Evolutionary conservation across 2,888 invertebrate species (phyloP).

Genomic region (Mamestra brassicae): DNA sequence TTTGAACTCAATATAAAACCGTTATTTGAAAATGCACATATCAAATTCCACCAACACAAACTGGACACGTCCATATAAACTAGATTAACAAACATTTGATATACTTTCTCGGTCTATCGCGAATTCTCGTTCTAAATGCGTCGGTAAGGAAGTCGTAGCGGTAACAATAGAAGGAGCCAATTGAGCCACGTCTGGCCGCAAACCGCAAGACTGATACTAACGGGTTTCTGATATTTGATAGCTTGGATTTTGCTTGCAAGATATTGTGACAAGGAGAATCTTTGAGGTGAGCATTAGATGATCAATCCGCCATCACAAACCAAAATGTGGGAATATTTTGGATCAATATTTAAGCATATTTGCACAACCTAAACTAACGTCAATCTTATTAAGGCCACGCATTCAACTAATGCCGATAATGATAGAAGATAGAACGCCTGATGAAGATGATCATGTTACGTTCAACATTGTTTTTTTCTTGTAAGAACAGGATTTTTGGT

Average conservation of each 20-base stretch:
- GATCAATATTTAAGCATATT: background rate
- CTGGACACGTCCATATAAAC: background rate
- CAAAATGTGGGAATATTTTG: background rate
- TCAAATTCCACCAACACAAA: conserved; percentile 1
- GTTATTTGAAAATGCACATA: background rate
- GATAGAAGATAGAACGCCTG: background rate
- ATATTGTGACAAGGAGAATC: conserved; percentile 24
- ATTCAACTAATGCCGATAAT: background rate
- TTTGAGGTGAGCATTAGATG: background rate
- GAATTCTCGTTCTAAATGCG: conserved; percentile 57
- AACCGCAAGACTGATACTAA: conserved; percentile 61
- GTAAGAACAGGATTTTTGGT: background rate
- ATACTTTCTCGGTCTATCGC: conserved; percentile 50
- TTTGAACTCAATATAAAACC: background rate
- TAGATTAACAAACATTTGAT: conserved; percentile 38
- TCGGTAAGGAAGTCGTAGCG: conserved; percentile 52
- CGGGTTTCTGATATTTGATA: conserved; percentile 61
- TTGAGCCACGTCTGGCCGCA: conserved; percentile 61
- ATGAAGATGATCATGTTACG: background rate
- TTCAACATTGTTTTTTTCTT: background rate
- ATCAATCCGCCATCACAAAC: background rate
- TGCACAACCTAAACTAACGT: background rate
- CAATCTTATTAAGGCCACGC: background rate
- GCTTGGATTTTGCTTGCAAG: conserved; percentile 37
- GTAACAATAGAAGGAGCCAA: conserved; percentile 60